These are phyloP conservation scores for Machimus rusticus DNA, from an alignment of 2,888 invertebrate genomes.

Conservation along the genomic window DNA sequence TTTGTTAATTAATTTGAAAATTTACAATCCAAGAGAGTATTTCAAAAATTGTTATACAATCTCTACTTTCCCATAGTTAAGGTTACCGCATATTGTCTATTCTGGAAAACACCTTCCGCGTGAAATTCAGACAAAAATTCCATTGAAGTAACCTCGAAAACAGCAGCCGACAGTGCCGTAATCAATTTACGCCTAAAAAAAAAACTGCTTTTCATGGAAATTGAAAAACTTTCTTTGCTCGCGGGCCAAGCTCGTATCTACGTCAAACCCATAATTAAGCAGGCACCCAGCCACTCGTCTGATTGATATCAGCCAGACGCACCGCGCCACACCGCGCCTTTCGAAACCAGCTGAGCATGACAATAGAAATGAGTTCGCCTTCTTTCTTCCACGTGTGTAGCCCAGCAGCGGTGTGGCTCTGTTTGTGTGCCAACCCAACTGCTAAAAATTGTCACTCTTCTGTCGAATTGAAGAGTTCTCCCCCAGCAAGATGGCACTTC, in stretches of 20 bases:
- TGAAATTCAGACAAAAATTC: not conserved
- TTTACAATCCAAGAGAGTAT: not conserved
- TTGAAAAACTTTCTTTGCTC: not conserved
- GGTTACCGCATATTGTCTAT: not conserved
- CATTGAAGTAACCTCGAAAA: not conserved
- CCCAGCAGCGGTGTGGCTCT: not conserved
- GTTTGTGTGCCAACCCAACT: not conserved
- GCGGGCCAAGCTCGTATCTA: not conserved
- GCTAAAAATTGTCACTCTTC: not conserved
- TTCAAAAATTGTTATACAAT: not conserved
- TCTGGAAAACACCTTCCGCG: not conserved
- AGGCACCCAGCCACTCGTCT: not conserved
- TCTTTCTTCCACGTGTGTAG: not conserved
- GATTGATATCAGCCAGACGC: not conserved
- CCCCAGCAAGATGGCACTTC: not conserved
- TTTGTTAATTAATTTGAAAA: not conserved
- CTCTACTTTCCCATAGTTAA: not conserved
- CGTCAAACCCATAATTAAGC: not conserved
- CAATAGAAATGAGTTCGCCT: not conserved
- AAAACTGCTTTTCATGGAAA: not conserved
- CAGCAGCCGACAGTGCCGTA: not conserved
- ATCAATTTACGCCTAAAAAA: not conserved
- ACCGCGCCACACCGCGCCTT: not conserved
- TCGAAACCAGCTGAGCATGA: not conserved
- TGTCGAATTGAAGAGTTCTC: not conserved